phyloP scores from a whole-genome alignment of 1,140 invertebrate species.

The Armadillidium nasatum region DNA sequence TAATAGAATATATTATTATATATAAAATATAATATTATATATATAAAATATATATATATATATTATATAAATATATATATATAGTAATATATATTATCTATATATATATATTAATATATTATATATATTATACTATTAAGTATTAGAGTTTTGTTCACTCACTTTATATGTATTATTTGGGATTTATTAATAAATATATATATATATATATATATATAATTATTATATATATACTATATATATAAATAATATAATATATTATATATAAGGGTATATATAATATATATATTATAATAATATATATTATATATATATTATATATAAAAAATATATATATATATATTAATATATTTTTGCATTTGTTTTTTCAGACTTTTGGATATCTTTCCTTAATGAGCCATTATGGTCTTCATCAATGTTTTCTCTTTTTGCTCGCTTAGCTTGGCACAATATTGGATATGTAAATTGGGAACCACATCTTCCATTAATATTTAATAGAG shows the following conservation, averaged over 20 bases:
- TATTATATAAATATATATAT: not conserved
- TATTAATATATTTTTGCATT: not conserved
- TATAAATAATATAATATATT: too few species aligned
- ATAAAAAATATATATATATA: slow-evolving; percentile 6
- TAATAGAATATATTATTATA: too few species aligned
- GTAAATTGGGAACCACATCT: slow-evolving; percentile 82
- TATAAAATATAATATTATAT: too few species aligned
- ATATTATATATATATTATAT: not conserved
- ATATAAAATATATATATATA: not conserved
- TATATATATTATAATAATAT: not conserved
- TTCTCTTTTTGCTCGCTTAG: slow-evolving; percentile 66
- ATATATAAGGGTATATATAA: too few species aligned
- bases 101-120: not conserved
- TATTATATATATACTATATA: not conserved
- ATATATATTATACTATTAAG: too few species aligned
- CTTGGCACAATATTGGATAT: slow-evolving; percentile 69
- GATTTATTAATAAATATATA: too few species aligned
- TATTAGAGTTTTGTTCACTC: too few species aligned
- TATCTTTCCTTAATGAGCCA: slow-evolving; percentile 10
- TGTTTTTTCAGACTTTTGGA: not conserved
- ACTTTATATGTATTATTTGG: too few species aligned
- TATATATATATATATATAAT: not conserved
- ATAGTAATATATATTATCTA: not conserved
- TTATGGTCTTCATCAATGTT: slow-evolving; percentile 47
- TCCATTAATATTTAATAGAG: slow-evolving; percentile 73